Percentiles rank a stretch among this genome's conserved stretches.
These are phyloP conservation scores for Ochlodes sylvanus DNA, from an alignment of 2,888 invertebrate genomes.

Conservation along the genomic window DNA sequence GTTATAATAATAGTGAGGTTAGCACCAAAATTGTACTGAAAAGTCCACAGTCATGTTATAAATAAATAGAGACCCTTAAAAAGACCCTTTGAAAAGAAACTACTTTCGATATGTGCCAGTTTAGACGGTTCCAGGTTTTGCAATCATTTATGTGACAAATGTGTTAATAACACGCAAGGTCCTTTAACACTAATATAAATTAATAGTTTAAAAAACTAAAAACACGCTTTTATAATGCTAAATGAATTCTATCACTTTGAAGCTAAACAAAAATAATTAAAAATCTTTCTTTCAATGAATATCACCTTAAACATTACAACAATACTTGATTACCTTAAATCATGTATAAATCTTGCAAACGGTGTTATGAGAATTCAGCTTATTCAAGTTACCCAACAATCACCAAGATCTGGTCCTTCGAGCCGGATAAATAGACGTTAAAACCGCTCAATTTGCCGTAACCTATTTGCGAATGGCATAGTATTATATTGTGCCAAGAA, in stretches of 20 bases:
- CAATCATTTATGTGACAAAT: too few species aligned
- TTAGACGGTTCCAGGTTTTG: too few species aligned
- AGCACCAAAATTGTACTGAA: neutral
- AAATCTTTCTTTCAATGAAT: neutral
- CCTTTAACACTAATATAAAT: too few species aligned
- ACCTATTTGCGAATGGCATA: slow-evolving; percentile 33
- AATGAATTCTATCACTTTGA: too few species aligned
- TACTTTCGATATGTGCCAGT: too few species aligned
- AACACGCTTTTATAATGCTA: too few species aligned
- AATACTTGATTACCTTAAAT: slow-evolving; percentile 17
- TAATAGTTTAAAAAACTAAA: too few species aligned
- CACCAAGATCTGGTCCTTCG: slow-evolving; percentile 29
- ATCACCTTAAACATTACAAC: neutral
- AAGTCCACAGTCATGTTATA: neutral
- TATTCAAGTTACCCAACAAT: slow-evolving; percentile 20
- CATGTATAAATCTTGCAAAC: slow-evolving; percentile 27
- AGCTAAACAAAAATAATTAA: too few species aligned
- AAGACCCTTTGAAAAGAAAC: too few species aligned
- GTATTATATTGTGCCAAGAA: slow-evolving; percentile 35
- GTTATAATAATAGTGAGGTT: neutral
- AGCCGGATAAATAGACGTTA: slow-evolving; percentile 33
- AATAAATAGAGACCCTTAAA: too few species aligned
- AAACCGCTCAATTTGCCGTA: slow-evolving; percentile 32
- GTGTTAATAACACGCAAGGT: too few species aligned
- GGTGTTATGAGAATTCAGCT: slow-evolving; percentile 24